Evolutionary conservation across 1,140 invertebrate species (phyloP), one percentile per base, ranked within the genome.

Genomic region (Penaeus vannamei): DNA sequence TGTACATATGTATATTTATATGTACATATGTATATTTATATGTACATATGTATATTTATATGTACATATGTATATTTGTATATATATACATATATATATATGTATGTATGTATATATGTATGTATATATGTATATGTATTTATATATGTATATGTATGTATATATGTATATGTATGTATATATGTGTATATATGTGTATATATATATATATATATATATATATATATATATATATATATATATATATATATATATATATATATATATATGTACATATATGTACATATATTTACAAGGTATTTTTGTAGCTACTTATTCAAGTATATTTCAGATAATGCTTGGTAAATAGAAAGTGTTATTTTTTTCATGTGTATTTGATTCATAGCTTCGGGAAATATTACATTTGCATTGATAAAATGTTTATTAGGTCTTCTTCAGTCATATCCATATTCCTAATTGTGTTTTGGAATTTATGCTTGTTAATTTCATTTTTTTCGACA

Each of bases 181-280:
- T 7, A 69, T 69, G 29, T 69, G n/a, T 64, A 64, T 64, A 64
- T 64, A 64, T 64, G n/a, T 64, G n/a, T 64, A 64, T 64, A 64
- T 64, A 64, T 64, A 64, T 64, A 64, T 64, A 64, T 64, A 64
- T 64, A 64, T 64, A 64, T 64, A 64, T 64, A 64, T 64, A 64
- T 64, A 64, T 64, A 64, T 64, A 64, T 64, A 64, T 64, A 64
- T 64, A 64, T 64, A 64, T 64, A 64, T 64, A 64, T 64, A 1
- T 64, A 64, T 36, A 36, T 1, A 5, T 36, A 36, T 5, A 1
- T 36, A 36, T 36, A 5, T 5, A 36, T 36, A 2, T 5, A 36
- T 5, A 36, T 36, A 2, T 36, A n/a, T 5, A 36, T 36, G 1
- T 36, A 36, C 29, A 66, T 66, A 66, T 66, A 66, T 66, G 29